Conservation (phyloP, 2,888 invertebrate genomes). For the Corbicula japonica region DNA sequence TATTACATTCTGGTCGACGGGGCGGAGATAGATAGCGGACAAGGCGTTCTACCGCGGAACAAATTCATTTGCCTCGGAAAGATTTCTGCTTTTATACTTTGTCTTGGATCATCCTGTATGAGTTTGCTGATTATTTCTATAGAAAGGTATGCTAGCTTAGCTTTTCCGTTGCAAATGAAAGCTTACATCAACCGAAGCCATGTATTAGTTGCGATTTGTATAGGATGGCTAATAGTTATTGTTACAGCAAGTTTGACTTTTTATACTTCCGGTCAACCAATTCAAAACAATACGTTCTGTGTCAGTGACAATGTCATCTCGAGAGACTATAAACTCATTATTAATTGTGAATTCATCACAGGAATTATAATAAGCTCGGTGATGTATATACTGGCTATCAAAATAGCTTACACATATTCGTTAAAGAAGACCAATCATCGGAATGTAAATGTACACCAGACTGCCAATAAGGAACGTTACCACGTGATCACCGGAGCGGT, state of each 20-base stretch:
- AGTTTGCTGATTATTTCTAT: conserved; percentile 7
- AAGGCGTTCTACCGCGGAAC: conserved; percentile 3
- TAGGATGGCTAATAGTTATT: conserved; percentile 11
- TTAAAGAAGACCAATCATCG: not conserved
- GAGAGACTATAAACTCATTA: not conserved
- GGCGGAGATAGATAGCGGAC: not conserved
- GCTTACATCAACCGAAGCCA: not conserved
- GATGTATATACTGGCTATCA: not conserved
- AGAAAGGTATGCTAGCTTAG: not conserved
- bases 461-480: too few species aligned
- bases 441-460: too few species aligned
- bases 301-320: conserved; percentile 2
- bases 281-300: not conserved
- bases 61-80: conserved; percentile 13
- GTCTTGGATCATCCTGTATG: conserved; percentile 10
- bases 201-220: not conserved
- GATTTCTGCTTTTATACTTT: not conserved
- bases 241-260: not conserved
- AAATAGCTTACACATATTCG: not conserved
- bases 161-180: not conserved
- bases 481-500: conserved; percentile 1
- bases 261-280: conserved; percentile 1
- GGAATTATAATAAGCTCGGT: not conserved
- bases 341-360: not conserved
- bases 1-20: not conserved